phyloP scores from a whole-genome alignment of 2,888 invertebrate genomes.

The Hirtodrosophila duncani region DNA sequence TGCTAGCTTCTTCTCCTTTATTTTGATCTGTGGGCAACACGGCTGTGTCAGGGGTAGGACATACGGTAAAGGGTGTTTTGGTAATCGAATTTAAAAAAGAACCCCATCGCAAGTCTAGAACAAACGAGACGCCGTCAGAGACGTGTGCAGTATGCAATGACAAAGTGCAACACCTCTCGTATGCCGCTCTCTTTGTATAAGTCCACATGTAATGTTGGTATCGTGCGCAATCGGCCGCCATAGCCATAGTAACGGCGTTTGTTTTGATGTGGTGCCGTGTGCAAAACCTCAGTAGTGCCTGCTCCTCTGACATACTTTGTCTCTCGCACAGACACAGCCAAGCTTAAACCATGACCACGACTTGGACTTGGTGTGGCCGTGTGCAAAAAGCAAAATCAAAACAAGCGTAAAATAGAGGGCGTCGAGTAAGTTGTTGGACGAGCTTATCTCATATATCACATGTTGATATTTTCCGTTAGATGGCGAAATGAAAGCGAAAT shows the following conservation, averaged over 20 bases:
- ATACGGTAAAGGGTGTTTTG: not conserved
- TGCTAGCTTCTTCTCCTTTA: not conserved
- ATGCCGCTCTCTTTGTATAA: slow-evolving; percentile 1
- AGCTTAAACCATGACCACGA: slow-evolving; percentile 3
- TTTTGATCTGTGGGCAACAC: not conserved
- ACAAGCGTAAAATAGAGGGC: slow-evolving; percentile 1
- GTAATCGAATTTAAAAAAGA: no score
- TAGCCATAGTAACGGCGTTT: slow-evolving; percentile 63
- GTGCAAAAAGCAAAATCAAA: slow-evolving; percentile 44
- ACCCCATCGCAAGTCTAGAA: slow-evolving; percentile 10
- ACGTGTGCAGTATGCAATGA: slow-evolving; percentile 47
- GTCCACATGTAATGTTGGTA: slow-evolving; percentile 33
- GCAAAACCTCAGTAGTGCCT: slow-evolving; percentile 40
- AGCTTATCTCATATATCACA: not conserved
- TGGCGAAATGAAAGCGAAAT: slow-evolving; percentile 17
- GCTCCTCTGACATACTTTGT: slow-evolving; percentile 7
- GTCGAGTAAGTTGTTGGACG: slow-evolving; percentile 2
- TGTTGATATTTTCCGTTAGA: slow-evolving; percentile 12
- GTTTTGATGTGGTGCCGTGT: slow-evolving; percentile 59
- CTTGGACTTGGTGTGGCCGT: slow-evolving; percentile 32
- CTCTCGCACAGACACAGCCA: slow-evolving; percentile 18
- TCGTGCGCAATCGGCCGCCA: slow-evolving; percentile 47
- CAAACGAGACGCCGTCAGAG: no score
- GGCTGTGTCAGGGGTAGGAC: slow-evolving; percentile 5
- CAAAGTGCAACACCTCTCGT: no score